A percentile compares a stretch with the other conserved stretches of the same genome.
phyloP scores from a whole-genome alignment of 2,113 vertebrate genomes.

The Pelmatolapia mariae region DNA sequence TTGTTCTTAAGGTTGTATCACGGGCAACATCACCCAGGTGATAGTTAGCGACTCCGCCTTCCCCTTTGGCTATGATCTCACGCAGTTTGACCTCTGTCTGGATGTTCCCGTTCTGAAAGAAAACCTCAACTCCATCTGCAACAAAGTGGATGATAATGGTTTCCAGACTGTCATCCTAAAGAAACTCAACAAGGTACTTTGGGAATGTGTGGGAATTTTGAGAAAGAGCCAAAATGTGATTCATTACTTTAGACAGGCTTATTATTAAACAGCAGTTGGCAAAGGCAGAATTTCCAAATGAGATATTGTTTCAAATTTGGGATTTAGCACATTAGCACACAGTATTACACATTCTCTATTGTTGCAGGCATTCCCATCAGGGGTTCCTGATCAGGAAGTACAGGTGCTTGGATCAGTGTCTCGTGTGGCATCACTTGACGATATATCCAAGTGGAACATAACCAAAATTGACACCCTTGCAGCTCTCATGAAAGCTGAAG shows the following conservation, averaged over 20 bases:
- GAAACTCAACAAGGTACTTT: slow-evolving; percentile 57
- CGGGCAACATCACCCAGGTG: slow-evolving; percentile 45
- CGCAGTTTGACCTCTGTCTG: slow-evolving; percentile 56
- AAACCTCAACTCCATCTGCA: slow-evolving; percentile 41
- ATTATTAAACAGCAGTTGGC: neutral
- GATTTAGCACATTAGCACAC: neutral
- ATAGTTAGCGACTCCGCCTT: slow-evolving; percentile 35
- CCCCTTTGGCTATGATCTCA: slow-evolving; percentile 48
- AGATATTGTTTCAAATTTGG: neutral
- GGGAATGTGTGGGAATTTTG: neutral
- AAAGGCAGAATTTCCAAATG: neutral
- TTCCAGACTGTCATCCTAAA: slow-evolving; percentile 42
- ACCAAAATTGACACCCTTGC: slow-evolving; percentile 48
- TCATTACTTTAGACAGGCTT: neutral
- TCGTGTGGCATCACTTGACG: slow-evolving; percentile 38
- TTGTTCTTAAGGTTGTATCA: slow-evolving; percentile 20
- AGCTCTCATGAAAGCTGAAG: slow-evolving; percentile 30
- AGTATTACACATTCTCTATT: neutral
- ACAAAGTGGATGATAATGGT: slow-evolving; percentile 39
- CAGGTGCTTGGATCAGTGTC: slow-evolving; percentile 43
- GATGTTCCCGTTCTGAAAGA: slow-evolving; percentile 21
- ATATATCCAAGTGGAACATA: slow-evolving; percentile 61
- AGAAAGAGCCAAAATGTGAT: neutral
- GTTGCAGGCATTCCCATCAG: slow-evolving; percentile 42
- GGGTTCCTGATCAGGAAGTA: slow-evolving; percentile 34